A percentile compares a stretch with the other conserved stretches of the same genome.
phyloP scores from a whole-genome alignment of 2,888 invertebrate genomes.

The Melipona bicolor region DNA sequence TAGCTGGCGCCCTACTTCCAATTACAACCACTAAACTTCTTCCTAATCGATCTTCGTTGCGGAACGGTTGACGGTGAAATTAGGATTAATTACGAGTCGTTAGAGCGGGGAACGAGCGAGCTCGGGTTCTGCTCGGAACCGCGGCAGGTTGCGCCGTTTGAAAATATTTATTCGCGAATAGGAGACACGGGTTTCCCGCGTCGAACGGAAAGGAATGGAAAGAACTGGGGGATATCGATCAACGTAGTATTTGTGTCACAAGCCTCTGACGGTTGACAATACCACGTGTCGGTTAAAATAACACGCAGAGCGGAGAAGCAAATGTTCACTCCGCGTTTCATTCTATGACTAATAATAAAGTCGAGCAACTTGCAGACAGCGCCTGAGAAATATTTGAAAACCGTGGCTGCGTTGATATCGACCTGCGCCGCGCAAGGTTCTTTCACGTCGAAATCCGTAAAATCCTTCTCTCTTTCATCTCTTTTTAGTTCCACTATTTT shows the following conservation, averaged over 20 bases:
- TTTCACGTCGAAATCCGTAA: neutral
- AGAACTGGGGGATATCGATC: conserved; percentile 47
- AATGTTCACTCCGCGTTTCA: neutral
- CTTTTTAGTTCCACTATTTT: neutral
- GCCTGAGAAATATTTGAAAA: neutral
- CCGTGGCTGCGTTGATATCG: neutral
- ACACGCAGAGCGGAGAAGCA: neutral
- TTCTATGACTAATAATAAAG: no score
- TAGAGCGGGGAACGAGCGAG: conserved; percentile 41
- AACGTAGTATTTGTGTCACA: conserved; percentile 51
- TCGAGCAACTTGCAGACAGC: neutral
- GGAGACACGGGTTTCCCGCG: conserved; percentile 6
- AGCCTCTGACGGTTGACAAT: conserved; percentile 26
- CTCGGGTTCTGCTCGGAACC: neutral
- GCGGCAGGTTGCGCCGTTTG: neutral
- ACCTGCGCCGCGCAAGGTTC: neutral
- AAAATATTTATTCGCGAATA: conserved; percentile 17
- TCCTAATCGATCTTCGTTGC: conserved; percentile 28
- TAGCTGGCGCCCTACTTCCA: conserved; percentile 41
- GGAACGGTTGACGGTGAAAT: conserved; percentile 68
- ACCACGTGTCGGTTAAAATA: conserved; percentile 27
- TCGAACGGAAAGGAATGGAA: conserved; percentile 23
- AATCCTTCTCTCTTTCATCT: neutral
- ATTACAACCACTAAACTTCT: conserved; percentile 15
- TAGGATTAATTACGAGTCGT: conserved; percentile 66